Base-by-base conservation (phyloP, 2,888 invertebrate genomes). In the Sympetrum striolatum region DNA sequence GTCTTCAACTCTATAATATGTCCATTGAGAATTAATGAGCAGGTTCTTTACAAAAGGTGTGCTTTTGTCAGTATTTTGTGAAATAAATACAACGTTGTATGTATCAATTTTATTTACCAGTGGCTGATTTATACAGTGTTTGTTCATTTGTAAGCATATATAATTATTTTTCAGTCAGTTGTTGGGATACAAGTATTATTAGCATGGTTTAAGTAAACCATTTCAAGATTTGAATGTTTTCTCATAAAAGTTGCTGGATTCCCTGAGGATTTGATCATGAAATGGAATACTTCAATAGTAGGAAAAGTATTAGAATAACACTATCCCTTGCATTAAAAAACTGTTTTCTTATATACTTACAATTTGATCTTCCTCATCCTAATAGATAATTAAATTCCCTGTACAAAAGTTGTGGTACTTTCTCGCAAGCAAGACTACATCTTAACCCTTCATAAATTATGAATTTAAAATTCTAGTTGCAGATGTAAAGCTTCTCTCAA, bases 71-170 rank as follows among this genome's bases (percentile, higher is more conserved):
- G n/a, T 86, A 60, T 60, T 86, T 86, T 37, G 37, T 86, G 58
- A 60, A 86, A 86, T 86, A 86, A 86, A 86, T 37, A 86, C 86
- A 64, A n/a, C 39, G 35, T 37, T n/a, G 60, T 86, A 60, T 37
- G 37, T 18, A 37, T 86, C 60, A 60, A 35, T 86, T 80, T 86
- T 86, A 86, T 86, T 86, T 60, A 58, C 86, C 86, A 86, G 14
- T 86, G 10, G 60, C 58, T 58, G 35, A 53, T 44, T 60, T 86
- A 60, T 86, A 86, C 86, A 86, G 22, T 48, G 25, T 86, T 86
- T 37, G 8, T 14, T 86, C 37, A 86, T 86, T 60, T 64, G 58
- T 86, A 39, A 86, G 86, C 86, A 60, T 37, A 64, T 86, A n/a
- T 86, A n/a, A 25, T 25, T 73, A 25, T 73, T 25, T 25, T 25